These are phyloP conservation scores for Notothenia coriiceps DNA, from an alignment of 2,113 vertebrate genomes.

Conservation along the genomic window DNA sequence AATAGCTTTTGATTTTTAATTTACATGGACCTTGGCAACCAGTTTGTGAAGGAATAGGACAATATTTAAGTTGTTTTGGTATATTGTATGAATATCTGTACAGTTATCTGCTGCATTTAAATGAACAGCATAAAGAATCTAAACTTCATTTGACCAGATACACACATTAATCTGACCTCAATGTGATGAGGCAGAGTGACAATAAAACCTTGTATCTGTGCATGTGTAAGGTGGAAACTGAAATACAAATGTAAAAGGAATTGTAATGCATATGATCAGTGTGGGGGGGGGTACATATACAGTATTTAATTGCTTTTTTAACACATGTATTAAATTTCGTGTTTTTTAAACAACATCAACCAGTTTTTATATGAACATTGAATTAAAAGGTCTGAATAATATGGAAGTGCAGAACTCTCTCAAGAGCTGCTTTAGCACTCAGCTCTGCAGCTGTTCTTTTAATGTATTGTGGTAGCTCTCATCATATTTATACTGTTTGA, in stretches of 20 bases:
- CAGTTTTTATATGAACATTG: background rate
- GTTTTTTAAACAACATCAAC: background rate
- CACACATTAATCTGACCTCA: background rate
- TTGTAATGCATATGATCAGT: background rate
- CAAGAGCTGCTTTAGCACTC: background rate
- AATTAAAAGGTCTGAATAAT: background rate
- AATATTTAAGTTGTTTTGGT: background rate
- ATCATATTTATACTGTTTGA: slow-evolving; percentile 1
- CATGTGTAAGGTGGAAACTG: background rate
- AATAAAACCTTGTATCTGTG: background rate
- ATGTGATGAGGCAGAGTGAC: slow-evolving; percentile 6
- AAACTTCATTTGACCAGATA: slow-evolving; percentile 11
- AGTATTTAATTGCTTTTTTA: background rate
- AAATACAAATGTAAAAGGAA: no score
- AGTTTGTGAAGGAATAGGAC: background rate
- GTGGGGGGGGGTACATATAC: no score
- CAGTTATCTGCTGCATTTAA: background rate
- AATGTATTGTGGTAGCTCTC: background rate
- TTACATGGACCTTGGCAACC: background rate
- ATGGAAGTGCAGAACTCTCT: background rate
- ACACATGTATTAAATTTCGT: background rate
- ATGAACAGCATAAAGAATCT: background rate
- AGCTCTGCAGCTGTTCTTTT: slow-evolving; percentile 9
- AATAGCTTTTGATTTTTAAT: background rate
- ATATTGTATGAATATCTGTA: background rate